Base-by-base conservation (phyloP, 2,113 vertebrate species). In the Etia nguti region DNA sequence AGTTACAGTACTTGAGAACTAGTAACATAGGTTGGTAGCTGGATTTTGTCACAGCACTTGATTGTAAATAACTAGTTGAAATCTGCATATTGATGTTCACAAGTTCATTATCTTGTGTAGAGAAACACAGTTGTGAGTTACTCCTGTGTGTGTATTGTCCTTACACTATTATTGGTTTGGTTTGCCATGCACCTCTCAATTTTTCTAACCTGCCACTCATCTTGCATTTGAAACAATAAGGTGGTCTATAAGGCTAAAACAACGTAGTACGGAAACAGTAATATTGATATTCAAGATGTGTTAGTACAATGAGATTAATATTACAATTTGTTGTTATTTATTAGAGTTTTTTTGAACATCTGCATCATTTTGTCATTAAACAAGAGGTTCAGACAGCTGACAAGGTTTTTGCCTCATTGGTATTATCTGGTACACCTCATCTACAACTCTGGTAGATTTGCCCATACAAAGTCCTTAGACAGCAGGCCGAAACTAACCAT, bases 11-110 rank as follows among this genome's bases (percentile, higher is more conserved):
- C 57, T 18, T 15, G 57, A 60, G 13, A 60, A 60, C 2, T 0
- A 31, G 1, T 6, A 18, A 60, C 57, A 60, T 31, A 18, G 0
- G 4, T 0, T 60, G 3, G 57, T 60, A 60, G 5, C 57, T 60
- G 26, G 29, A 0, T 34, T 18, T 60, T 18, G 3, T 34, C 57
- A 60, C 57, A 60, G 16, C 26, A 10, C 57, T 34, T 6, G 5
- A 20, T 60, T 60, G 13, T 34, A 34, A 60, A 60, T 20, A 60
- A 60, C 29, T 60, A 29, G 0, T 34, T 34, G 34, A 34, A 34
- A 34, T 34, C 34, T 20, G 57, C 57, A 20, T 34, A 20, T 60
- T 34, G 57, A 60, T 60, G 29, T 20, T 20, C 31, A 60, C 29
- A 34, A 2, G 57, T 6, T 34, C 29, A 60, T 60, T 60, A 60